Conservation (phyloP, 2,797 vertebrate species). For the Sebastiscus albofasciatus region DNA sequence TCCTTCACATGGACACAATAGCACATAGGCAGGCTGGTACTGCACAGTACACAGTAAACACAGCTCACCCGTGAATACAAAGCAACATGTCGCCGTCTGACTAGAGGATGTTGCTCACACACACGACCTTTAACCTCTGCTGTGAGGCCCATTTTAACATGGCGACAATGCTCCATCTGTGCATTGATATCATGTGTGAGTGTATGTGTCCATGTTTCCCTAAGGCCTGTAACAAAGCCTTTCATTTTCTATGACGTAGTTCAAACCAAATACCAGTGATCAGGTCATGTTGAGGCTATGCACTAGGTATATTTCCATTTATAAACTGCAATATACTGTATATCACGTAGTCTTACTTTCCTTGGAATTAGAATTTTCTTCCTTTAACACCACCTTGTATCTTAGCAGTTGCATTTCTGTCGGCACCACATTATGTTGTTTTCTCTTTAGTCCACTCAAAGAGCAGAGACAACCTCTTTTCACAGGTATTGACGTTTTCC, state of each 20-base stretch:
- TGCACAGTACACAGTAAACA: neutral
- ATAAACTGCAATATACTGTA: neutral
- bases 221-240: neutral
- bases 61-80: constrained; percentile 13
- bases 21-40: constrained; percentile 12
- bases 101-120: neutral
- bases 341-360: neutral
- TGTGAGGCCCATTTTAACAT: constrained; percentile 20
- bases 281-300: neutral
- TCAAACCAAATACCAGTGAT: neutral
- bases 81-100: constrained; percentile 22
- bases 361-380: neutral
- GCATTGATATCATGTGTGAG: constrained; percentile 26
- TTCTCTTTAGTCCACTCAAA: neutral
- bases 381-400: neutral
- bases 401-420: neutral
- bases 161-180: constrained; percentile 52
- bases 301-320: neutral
- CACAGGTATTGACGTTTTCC: neutral
- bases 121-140: neutral
- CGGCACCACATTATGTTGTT: neutral
- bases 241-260: neutral
- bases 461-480: too few species aligned
- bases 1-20: constrained; percentile 41
- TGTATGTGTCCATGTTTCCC: neutral